A percentile compares a stretch with the other conserved stretches of the same genome.
phyloP scores from a whole-genome alignment of 2,113 vertebrate genomes.

The Eulemur macaco region DNA sequence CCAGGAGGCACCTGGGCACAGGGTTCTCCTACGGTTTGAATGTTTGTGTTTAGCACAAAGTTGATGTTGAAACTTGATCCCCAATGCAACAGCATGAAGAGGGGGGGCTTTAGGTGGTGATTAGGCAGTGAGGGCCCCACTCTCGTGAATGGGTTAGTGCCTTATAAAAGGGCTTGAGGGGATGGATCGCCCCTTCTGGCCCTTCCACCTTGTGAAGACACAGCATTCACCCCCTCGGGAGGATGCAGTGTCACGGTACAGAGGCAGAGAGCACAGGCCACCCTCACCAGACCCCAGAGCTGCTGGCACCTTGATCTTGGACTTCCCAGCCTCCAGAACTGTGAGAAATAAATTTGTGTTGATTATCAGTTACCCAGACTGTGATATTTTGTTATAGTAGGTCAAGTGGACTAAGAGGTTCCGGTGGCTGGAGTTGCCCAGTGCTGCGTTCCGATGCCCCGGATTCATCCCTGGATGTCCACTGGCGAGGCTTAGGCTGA shows the following conservation, averaged over 20 bases:
- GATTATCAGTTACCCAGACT: background rate
- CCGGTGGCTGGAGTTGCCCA: fast-evolving
- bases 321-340: background rate
- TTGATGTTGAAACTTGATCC: background rate
- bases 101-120: background rate
- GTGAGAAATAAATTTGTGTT: background rate
- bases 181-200: no score
- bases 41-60: background rate
- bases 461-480: background rate
- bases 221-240: background rate
- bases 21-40: background rate
- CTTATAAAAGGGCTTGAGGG: background rate
- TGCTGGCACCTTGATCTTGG: background rate
- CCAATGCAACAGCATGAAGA: background rate
- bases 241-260: background rate
- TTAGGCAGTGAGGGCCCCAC: background rate
- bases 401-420: background rate
- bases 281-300: background rate
- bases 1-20: background rate
- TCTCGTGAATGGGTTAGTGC: background rate
- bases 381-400: background rate
- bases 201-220: background rate
- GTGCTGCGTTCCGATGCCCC: background rate
- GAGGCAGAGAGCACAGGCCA: background rate
- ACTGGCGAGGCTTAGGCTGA: background rate